These are phyloP conservation scores for Threskiornis aethiopicus DNA, from an alignment of 2,797 vertebrate genomes.

Conservation along the genomic window DNA sequence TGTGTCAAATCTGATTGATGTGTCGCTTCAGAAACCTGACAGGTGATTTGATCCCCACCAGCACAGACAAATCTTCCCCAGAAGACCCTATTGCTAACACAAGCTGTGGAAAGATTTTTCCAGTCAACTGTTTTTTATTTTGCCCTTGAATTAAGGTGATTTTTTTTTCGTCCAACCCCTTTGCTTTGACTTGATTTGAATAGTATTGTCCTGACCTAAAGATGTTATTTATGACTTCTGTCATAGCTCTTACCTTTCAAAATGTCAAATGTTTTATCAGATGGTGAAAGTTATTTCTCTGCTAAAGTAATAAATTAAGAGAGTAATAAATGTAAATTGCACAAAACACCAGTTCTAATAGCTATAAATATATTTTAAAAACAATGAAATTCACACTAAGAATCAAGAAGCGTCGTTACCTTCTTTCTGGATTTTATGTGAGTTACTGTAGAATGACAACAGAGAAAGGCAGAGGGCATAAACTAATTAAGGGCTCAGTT, in stretches of 20 bases:
- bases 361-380: conserved; percentile 22
- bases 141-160: conserved; percentile 68
- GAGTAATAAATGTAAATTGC: conserved; percentile 67
- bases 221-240: conserved; percentile 64
- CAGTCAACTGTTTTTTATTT: conserved; percentile 58
- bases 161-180: not conserved
- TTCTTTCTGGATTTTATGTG: conserved; percentile 4
- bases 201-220: conserved; percentile 39
- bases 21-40: conserved; percentile 63
- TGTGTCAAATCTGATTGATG: conserved; percentile 78
- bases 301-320: conserved; percentile 25
- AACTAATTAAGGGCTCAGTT: not conserved
- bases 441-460: not conserved
- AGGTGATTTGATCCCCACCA: conserved; percentile 74
- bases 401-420: not conserved
- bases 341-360: conserved; percentile 48
- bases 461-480: not conserved
- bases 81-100: conserved; percentile 33
- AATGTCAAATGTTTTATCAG: conserved; percentile 55
- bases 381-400: conserved; percentile 10
- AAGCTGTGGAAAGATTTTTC: conserved; percentile 45
- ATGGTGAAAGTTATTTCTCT: conserved; percentile 47
- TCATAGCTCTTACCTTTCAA: conserved; percentile 53
- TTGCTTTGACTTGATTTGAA: conserved; percentile 64
- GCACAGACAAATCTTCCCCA: conserved; percentile 67